Evolutionary conservation across 2,113 vertebrate species (phyloP).

Genomic region (Gallinago jamesoni): DNA sequence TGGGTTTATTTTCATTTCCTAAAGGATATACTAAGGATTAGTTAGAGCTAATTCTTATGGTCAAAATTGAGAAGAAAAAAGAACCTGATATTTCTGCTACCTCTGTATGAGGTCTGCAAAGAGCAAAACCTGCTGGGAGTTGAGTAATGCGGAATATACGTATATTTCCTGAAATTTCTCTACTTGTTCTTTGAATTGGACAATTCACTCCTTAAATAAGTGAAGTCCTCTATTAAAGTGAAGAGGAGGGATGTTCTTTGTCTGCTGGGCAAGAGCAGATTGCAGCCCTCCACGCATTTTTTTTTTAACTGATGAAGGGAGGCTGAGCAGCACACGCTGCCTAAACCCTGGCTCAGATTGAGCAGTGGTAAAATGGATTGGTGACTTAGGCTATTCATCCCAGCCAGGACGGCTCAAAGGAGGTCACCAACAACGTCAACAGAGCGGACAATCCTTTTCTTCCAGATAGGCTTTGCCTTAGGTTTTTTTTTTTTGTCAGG

Average conservation of each 20-base stretch:
- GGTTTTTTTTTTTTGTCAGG: not conserved
- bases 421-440: conserved; percentile 29
- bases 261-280: not conserved
- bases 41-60: not conserved
- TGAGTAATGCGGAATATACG: not conserved
- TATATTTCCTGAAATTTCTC: not conserved
- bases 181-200: not conserved
- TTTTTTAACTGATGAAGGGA: not conserved
- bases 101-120: not conserved
- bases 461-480: not conserved
- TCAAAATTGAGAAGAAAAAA: not conserved
- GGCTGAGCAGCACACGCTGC: not conserved
- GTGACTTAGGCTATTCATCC: conserved; percentile 55
- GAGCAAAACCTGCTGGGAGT: not conserved
- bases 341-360: conserved; percentile 54
- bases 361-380: conserved; percentile 60
- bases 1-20: conserved; percentile 35
- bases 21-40: not conserved
- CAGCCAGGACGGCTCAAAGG: conserved; percentile 23
- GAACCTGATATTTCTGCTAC: not conserved
- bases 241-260: not conserved
- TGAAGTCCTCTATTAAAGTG: fast-evolving
- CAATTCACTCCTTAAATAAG: not conserved
- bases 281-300: not conserved
- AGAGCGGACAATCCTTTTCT: not conserved